Evolutionary conservation across 2,888 invertebrate genomes (phyloP).

Genomic region (Diadegma fenestrale): DNA sequence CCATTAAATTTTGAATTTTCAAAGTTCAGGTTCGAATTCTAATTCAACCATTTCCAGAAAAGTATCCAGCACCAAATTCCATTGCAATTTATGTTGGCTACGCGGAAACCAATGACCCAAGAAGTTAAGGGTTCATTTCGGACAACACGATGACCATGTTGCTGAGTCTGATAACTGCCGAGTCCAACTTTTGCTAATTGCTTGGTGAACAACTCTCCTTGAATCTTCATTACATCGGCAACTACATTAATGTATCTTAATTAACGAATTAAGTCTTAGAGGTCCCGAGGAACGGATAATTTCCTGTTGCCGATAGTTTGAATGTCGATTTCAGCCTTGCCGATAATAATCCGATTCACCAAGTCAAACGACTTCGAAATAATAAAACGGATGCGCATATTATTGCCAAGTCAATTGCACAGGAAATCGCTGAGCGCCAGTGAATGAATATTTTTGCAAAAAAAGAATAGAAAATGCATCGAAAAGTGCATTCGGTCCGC

Average conservation of each 20-base stretch:
- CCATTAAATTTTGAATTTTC: not conserved
- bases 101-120: too few relatives aligned
- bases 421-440: not conserved
- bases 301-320: not conserved
- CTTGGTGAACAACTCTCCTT: not conserved
- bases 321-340: not conserved
- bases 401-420: not conserved
- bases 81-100: too few relatives aligned
- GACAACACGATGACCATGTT: conserved; percentile 1
- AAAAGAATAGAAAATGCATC: not conserved
- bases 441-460: not conserved
- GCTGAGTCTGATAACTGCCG: not conserved
- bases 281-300: not conserved
- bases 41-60: not conserved
- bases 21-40: not conserved
- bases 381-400: not conserved
- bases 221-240: conserved; percentile 2
- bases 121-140: not conserved
- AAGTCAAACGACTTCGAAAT: not conserved
- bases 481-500: not conserved
- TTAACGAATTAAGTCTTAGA: not conserved
- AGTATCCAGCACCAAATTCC: not conserved
- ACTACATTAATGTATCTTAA: conserved; percentile 11
- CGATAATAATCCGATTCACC: not conserved
- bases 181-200: conserved; percentile 12